Evolutionary conservation across 2,888 invertebrate genomes (phyloP).

Genomic region (Volucella bombylans): DNA sequence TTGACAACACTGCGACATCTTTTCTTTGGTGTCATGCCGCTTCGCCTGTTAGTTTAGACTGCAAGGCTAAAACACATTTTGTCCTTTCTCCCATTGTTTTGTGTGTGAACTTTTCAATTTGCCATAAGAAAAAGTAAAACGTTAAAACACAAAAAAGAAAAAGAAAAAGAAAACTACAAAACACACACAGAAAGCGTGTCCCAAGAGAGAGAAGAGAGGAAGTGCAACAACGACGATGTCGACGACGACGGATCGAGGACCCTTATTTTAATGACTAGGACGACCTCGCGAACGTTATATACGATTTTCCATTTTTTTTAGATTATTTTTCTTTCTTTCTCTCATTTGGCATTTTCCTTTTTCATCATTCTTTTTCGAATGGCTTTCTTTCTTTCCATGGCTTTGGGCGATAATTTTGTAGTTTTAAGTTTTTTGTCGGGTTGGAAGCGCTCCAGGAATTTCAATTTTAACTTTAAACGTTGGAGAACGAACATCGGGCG

Average conservation of each 20-base stretch:
- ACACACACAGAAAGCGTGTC: conserved; percentile 44
- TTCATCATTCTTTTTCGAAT: conserved; percentile 60
- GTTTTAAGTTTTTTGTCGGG: conserved; percentile 66
- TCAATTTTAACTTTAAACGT: conserved; percentile 69
- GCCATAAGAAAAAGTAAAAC: conserved; percentile 53
- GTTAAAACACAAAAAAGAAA: too few species aligned
- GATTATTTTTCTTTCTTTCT: conserved; percentile 56
- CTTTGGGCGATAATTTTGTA: conserved; percentile 71
- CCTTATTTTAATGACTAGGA: conserved; percentile 71
- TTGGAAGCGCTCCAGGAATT: conserved; percentile 69
- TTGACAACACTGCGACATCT: conserved; percentile 1
- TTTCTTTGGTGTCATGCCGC: conserved; percentile 33
- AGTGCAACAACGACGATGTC: too few species aligned
- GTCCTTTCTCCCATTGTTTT: conserved; percentile 53
- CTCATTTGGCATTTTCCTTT: conserved; percentile 69
- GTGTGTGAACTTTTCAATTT: conserved; percentile 70
- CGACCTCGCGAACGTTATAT: conserved; percentile 69
- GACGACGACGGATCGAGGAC: conserved; percentile 56
- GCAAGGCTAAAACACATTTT: conserved; percentile 42
- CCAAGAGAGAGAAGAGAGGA: conserved; percentile 1
- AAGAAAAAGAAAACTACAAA: background rate
- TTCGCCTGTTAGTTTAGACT: conserved; percentile 38
- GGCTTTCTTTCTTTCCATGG: conserved; percentile 56
- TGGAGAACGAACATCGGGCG: background rate
- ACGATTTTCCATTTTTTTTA: conserved; percentile 38